Base-by-base conservation (phyloP, 2,888 invertebrate genomes). In the Conops quadrifasciatus region DNA sequence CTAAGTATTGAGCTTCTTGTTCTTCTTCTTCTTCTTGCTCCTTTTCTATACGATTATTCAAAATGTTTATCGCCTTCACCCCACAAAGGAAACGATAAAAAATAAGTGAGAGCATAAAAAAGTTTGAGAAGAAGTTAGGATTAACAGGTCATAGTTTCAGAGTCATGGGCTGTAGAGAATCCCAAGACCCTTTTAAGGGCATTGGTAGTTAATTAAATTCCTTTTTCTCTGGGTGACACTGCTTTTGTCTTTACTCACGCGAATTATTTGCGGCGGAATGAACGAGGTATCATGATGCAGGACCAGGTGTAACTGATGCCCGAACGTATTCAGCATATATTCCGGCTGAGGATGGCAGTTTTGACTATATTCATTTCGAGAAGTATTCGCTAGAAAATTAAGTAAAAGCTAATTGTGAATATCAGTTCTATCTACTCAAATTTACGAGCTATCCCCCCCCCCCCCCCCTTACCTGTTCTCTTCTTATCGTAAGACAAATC, bases 271-370 rank as follows among this genome's bases (percentile, higher is more conserved):
- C 59, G 80, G 78, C 53, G 80, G 79, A 73, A 85, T 81, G 58
- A 86, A 85, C 7, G 83, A 82, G 65, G 80, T 80, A 73, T 87
- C 85, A 77, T 85, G 84, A 74, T 82, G 79, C 74, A 85, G 73
- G 56, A 85, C 78, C 73, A 86, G 77, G 76, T 84, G 84, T 73
- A 86, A 75, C 47, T 75, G 76, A 47, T 80, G 80, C 0, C 90
- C 91, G 80, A 92, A 92, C 26, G 91, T 91, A 49, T 88, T 87
- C 73, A 93, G 89, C 78, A 88, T 88, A 81, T 93, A 93, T 77
- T 90, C 88, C 1, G 92, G 92, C 86, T 92, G 91, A 4, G 91
- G 91, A 82, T 92, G 92, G 92, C 92, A 92, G 65, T 91, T 87
- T 77, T 88, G 87, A 51, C 89, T 89, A 63, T 87, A 86, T 75